These are phyloP conservation scores for Papilio demoleus DNA, from an alignment of 2,888 invertebrate genomes.

Conservation along the genomic window DNA sequence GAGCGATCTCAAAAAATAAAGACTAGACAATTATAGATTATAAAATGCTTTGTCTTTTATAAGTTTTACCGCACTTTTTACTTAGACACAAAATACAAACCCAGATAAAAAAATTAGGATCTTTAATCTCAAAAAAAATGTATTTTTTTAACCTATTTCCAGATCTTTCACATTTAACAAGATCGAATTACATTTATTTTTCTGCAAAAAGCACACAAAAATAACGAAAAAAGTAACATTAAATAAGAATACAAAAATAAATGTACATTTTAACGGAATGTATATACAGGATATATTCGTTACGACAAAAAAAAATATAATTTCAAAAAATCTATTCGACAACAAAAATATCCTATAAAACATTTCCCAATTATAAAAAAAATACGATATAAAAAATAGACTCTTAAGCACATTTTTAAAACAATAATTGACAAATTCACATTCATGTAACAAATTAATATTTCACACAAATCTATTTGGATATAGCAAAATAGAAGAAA, in stretches of 20 bases:
- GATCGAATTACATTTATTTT: neutral
- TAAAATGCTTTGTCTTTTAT: slow-evolving; percentile 10
- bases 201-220: neutral
- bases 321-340: slow-evolving; percentile 3
- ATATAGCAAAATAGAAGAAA: neutral
- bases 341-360: slow-evolving; percentile 34
- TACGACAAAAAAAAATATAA: slow-evolving; percentile 15
- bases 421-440: neutral
- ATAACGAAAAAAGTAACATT: neutral
- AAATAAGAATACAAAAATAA: neutral
- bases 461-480: neutral
- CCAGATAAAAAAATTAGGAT: neutral
- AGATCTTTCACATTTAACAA: neutral
- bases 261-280: slow-evolving; percentile 29
- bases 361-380: slow-evolving; percentile 11
- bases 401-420: slow-evolving; percentile 13
- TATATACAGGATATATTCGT: slow-evolving; percentile 33
- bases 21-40: slow-evolving; percentile 23
- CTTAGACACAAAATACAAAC: neutral
- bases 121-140: neutral
- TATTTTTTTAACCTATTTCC: neutral
- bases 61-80: neutral
- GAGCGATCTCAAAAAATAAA: slow-evolving; percentile 8
- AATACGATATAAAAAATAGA: neutral
- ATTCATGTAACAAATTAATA: neutral